Evolutionary conservation across 2,797 vertebrate species (phyloP), one percentile per base, ranked within the genome.

Genomic region (Oryzias sinensis): DNA sequence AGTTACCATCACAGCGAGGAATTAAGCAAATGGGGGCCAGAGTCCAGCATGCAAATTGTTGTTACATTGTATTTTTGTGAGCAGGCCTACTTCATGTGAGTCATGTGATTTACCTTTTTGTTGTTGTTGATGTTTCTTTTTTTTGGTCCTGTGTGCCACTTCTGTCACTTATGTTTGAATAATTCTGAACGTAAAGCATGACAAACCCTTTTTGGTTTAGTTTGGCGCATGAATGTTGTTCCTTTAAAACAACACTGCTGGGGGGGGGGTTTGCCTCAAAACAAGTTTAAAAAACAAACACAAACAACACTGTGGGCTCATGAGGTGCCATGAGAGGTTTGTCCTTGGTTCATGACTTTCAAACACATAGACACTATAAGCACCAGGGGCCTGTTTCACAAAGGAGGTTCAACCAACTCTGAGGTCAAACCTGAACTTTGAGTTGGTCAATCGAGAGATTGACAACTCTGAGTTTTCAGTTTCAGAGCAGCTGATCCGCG

Each of bases 241-340:
- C 9, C 33, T 0, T 37, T 37, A 11, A 2, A 37, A 11, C 33
- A 37, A 9, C 33, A 37, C 33, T 22, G 37, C 53, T 51, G 50
- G 18, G 27, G 49, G 37, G 25, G 49, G 0, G n/a, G n/a, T 41
- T 9, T 56, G 74, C 79, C 83, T 68, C 15, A 59, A 69, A 75
- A 68, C 74, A 87, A 88, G 83, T 85, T 83, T 76, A 81, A 75
- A 81, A 75, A 61, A 54, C 42, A 53, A 76, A 78, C 56, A 78
- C 62, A 83, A 79, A 83, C 65, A 80, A 66, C 59, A 60, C 13
- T 15, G 53, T 60, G 56, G 41, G 51, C 67, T 53, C 60, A 68
- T 69, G 41, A 81, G 65, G 63, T 57, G 65, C 75, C 77, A 22
- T 22, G 20, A 77, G 65, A 74, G 62, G 60, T 74, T 63, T 74